These are phyloP conservation scores for Cricetomys ansorgei DNA, from an alignment of 2,113 vertebrate genomes.

Conservation along the genomic window DNA sequence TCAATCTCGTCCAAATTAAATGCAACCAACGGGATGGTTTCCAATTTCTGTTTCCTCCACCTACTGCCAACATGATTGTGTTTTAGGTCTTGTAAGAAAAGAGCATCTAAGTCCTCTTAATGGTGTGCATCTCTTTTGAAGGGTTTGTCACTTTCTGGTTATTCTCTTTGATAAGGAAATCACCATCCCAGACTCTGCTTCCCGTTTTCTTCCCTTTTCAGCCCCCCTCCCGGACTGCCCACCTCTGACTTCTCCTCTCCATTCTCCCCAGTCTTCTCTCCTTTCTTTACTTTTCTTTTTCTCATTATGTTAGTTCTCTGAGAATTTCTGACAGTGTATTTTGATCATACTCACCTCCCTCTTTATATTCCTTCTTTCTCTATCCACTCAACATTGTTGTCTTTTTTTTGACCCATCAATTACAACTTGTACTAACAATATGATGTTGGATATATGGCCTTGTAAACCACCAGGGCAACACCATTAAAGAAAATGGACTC, in stretches of 20 bases:
- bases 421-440: background rate
- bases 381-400: background rate
- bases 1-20: background rate
- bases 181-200: background rate
- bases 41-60: background rate
- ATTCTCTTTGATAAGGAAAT: background rate
- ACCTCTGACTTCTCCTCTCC: background rate
- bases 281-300: background rate
- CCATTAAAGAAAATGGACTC: background rate
- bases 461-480: background rate
- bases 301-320: background rate
- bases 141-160: background rate
- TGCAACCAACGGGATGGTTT: background rate
- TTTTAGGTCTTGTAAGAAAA: background rate
- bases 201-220: no score
- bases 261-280: no score
- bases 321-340: background rate
- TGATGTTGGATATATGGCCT: background rate
- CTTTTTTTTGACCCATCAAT: background rate
- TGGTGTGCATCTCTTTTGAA: background rate
- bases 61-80: background rate
- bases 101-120: background rate
- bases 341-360: background rate
- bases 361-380: background rate
- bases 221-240: accelerated